Base-by-base conservation (phyloP, 2,797 vertebrate species). In the Gobionotothen gibberifrons region DNA sequence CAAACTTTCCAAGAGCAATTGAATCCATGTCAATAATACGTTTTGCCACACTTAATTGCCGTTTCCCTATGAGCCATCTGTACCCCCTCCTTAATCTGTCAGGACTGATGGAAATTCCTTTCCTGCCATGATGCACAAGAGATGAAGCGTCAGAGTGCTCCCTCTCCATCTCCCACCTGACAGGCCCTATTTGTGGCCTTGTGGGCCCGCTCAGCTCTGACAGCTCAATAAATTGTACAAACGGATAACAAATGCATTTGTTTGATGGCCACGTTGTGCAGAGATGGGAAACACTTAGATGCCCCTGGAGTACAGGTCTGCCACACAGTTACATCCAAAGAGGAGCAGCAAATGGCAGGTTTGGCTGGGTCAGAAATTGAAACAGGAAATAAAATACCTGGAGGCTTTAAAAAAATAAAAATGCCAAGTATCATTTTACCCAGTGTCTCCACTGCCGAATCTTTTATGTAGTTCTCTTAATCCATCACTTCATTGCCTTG, bases 181-280 rank as follows among this genome's bases (percentile, higher is more conserved):
- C 90, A 88, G 86, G 57, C 29, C 46, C 76, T 72, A 85, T 92
- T 87, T 83, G 78, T 81, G 80, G 81, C 76, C 81, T 81, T 59
- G 76, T 64, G 43, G 82, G 69, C 55, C 69, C 22, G 40, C 84
- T 91, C 69, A 64, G 76, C 69, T 76, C 86, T 90, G 89, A 87
- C 92, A 90, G 89, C 90, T 91, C 87, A 85, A 88, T 91, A 93
- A 94, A 94, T 93, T 91, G 88, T 77, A 85, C 85, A 89, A 92
- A 89, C 89, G 86, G 87, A 89, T 87, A 92, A 90, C 88, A 92
- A 89, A 92, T 93, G 83, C 78, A 79, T 92, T 89, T 87, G 72
- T 89, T 81, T 85, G 79, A 90, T 76, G 78, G 76, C 79, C 72
- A 74, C 70, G 58, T 66, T 47, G 64, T 70, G 67, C 53, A n/a